A percentile compares a stretch with the other conserved stretches of the same genome.
phyloP scores from a whole-genome alignment of 1,140 invertebrate species.

The Plectrocnemia conspersa region DNA sequence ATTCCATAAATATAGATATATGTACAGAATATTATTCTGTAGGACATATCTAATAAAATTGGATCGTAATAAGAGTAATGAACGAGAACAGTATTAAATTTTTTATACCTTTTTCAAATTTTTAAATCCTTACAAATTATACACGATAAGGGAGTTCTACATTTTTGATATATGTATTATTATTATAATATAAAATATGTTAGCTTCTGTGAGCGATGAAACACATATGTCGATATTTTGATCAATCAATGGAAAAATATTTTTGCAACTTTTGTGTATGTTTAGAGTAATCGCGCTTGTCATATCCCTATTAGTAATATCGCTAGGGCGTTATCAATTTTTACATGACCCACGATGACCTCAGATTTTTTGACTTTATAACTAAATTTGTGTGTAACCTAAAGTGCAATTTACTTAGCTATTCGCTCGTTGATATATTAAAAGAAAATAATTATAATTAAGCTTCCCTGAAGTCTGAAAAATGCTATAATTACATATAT shows the following conservation, averaged over 20 bases:
- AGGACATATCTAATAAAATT: too few species aligned
- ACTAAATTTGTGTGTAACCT: slow-evolving; percentile 8
- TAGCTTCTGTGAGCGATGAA: not conserved
- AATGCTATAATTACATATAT: too few species aligned
- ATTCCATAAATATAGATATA: too few species aligned
- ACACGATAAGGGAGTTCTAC: slow-evolving; percentile 14
- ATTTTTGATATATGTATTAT: slow-evolving; percentile 16
- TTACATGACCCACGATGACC: too few species aligned
- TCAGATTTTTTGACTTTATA: too few species aligned
- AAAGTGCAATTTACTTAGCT: slow-evolving; percentile 26
- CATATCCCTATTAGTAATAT: not conserved
- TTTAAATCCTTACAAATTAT: slow-evolving; percentile 14
- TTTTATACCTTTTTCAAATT: too few species aligned
- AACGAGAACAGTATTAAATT: too few species aligned
- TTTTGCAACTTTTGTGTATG: slow-evolving; percentile 10
- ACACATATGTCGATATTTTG: slow-evolving; percentile 12
- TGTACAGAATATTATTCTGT: too few species aligned
- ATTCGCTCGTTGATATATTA: slow-evolving; percentile 12
- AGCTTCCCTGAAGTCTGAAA: slow-evolving; percentile 24
- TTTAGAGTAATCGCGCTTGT: not conserved
- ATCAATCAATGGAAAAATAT: slow-evolving; percentile 13
- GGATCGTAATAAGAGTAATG: too few species aligned
- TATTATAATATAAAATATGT: too few species aligned
- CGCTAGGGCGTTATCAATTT: too few species aligned
- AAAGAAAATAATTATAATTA: slow-evolving; percentile 21